Evolutionary conservation across 2,888 invertebrate species (phyloP).

Genomic region (Tipula lateralis): DNA sequence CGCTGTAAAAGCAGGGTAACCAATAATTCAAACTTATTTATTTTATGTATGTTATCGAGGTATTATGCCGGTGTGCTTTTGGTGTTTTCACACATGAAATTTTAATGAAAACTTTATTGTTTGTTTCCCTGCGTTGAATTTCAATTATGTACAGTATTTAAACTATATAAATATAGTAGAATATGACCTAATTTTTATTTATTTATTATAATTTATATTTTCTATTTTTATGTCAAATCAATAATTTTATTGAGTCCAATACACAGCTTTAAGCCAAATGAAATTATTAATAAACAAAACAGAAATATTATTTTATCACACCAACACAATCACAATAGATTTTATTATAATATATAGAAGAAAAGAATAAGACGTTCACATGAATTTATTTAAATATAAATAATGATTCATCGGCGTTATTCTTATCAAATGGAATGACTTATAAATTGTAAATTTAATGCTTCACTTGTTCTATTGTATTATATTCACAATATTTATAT

Average conservation of each 20-base stretch:
- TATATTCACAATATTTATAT: background rate
- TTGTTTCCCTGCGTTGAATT: background rate
- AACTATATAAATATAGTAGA: background rate
- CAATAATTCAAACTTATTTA: background rate
- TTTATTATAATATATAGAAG: background rate
- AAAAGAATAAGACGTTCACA: background rate
- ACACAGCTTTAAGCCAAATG: background rate
- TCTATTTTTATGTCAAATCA: background rate
- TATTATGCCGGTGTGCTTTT: background rate
- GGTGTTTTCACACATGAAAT: background rate
- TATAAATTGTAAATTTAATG: background rate
- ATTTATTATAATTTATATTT: background rate
- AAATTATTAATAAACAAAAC: background rate
- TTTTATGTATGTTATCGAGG: background rate
- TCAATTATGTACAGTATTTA: background rate
- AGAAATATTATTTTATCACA: background rate
- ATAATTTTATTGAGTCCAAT: background rate
- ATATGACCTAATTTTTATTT: conserved; percentile 13
- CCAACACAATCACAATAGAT: background rate
- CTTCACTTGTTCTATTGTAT: background rate
- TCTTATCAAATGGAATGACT: background rate
- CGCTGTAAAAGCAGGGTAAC: background rate
- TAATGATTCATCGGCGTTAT: background rate
- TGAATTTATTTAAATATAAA: background rate
- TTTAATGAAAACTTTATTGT: background rate